Percentiles rank a stretch among this genome's conserved stretches.
Conservation (phyloP, 2,797 vertebrate genomes). For the Sebastes vulpes region DNA sequence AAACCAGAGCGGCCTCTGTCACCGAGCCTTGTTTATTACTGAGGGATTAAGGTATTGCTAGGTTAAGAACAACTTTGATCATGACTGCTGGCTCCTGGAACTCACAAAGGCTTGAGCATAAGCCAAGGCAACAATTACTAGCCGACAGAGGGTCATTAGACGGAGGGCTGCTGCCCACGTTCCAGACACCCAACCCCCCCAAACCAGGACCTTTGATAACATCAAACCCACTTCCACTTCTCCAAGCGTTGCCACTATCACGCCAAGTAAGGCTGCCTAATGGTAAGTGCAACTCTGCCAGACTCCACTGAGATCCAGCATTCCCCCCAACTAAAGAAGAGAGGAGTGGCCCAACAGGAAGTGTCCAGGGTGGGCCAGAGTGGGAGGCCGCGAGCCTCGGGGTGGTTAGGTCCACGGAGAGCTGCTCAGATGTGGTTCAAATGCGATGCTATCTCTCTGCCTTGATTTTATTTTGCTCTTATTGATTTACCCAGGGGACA, state of each 20-base stretch:
- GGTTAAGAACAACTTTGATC: constrained; percentile 81
- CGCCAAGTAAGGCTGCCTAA: constrained; percentile 17
- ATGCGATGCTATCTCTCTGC: constrained; percentile 70
- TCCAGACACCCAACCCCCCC: constrained; percentile 45
- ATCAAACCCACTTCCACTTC: constrained; percentile 59
- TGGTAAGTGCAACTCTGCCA: constrained; percentile 10
- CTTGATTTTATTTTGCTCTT: not conserved
- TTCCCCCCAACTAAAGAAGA: constrained; percentile 52
- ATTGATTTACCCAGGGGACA: constrained; percentile 45
- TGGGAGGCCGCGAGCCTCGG: constrained; percentile 41
- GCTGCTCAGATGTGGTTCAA: constrained; percentile 53
- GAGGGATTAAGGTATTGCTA: constrained; percentile 70
- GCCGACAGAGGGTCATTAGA: constrained; percentile 72
- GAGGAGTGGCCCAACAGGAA: constrained; percentile 76
- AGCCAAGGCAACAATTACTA: constrained; percentile 81
- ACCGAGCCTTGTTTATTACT: constrained; percentile 69
- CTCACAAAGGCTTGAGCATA: constrained; percentile 60
- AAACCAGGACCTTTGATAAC: constrained; percentile 69
- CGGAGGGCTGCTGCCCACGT: constrained; percentile 39
- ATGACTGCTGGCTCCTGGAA: constrained; percentile 69
- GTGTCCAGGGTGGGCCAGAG: constrained; percentile 73
- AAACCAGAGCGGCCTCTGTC: constrained; percentile 65
- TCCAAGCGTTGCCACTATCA: constrained; percentile 53
- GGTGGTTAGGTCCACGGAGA: constrained; percentile 61
- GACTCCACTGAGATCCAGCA: constrained; percentile 51